Conservation (phyloP, 2,113 vertebrate species). For the Campylorhamphus procurvoides region DNA sequence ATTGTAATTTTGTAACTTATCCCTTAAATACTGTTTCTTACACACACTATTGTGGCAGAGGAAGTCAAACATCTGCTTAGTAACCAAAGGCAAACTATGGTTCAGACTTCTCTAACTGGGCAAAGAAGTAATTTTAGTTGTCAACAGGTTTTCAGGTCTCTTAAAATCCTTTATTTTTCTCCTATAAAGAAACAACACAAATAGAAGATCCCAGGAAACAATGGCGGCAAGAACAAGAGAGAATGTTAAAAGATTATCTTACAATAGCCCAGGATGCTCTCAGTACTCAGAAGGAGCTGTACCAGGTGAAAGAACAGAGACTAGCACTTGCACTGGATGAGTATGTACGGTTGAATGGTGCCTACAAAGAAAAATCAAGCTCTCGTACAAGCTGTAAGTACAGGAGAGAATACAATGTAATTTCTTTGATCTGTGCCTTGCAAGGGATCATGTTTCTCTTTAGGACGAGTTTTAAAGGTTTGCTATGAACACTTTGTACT, state of each 20-base stretch:
- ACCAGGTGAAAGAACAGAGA: constrained; percentile 86
- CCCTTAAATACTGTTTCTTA: neutral
- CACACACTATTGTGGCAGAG: neutral
- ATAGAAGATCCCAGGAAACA: constrained; percentile 87
- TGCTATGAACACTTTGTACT: neutral
- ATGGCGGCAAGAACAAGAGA: constrained; percentile 86
- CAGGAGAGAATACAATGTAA: neutral
- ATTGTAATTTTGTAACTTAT: neutral
- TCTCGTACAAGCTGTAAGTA: constrained; percentile 86
- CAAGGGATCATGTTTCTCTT: constrained; percentile 3
- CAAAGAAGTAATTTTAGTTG: neutral
- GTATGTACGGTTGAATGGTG: constrained; percentile 80
- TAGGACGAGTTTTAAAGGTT: neutral
- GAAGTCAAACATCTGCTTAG: neutral
- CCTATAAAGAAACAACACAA: constrained; percentile 81
- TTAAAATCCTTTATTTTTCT: neutral
- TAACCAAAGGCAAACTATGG: neutral
- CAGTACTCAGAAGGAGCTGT: constrained; percentile 83
- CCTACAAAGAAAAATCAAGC: constrained; percentile 86
- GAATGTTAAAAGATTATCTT: constrained; percentile 88
- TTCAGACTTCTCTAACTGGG: neutral
- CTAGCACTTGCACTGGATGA: constrained; percentile 84
- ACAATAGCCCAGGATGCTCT: constrained; percentile 84
- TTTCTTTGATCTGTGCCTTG: constrained; percentile 13
- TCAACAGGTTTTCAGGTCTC: neutral